Conservation (phyloP, 2,797 vertebrate genomes). For the Enteromius argenteus region DNA sequence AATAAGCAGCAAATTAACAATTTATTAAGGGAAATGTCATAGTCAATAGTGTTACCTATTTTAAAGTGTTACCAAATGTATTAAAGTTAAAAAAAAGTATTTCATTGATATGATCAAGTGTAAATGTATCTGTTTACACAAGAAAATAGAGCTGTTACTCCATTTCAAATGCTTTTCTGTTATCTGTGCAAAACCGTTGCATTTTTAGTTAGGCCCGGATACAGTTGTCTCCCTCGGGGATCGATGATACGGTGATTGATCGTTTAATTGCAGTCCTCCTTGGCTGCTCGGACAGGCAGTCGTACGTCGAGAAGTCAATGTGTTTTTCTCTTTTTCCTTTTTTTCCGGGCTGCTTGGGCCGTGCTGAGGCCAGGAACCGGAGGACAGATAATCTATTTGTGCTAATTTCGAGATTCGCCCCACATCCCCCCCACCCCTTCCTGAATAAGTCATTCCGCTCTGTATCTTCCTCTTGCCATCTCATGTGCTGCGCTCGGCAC, state of each 20-base stretch:
- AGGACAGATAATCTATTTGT: constrained; percentile 85
- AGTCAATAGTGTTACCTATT: too few species aligned
- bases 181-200: constrained; percentile 58
- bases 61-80: too few species aligned
- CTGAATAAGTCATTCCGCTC: constrained; percentile 77
- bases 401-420: constrained; percentile 79
- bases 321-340: constrained; percentile 58
- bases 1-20: too few species aligned
- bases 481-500: constrained; percentile 66
- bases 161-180: constrained; percentile 58
- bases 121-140: neutral
- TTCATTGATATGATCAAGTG: neutral
- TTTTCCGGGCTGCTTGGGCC: constrained; percentile 68
- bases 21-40: too few species aligned
- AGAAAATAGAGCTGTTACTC: neutral
- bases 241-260: constrained; percentile 80
- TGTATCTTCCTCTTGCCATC: constrained; percentile 53
- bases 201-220: constrained; percentile 63
- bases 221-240: constrained; percentile 73
- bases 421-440: neutral
- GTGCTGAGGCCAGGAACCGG: constrained; percentile 68
- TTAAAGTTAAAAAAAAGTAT: neutral
- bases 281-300: constrained; percentile 68
- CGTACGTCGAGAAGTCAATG: constrained; percentile 75
- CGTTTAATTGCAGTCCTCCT: constrained; percentile 71